Base-by-base conservation (phyloP, 2,113 vertebrate genomes). In the Pomatorhinus ruficollis region DNA sequence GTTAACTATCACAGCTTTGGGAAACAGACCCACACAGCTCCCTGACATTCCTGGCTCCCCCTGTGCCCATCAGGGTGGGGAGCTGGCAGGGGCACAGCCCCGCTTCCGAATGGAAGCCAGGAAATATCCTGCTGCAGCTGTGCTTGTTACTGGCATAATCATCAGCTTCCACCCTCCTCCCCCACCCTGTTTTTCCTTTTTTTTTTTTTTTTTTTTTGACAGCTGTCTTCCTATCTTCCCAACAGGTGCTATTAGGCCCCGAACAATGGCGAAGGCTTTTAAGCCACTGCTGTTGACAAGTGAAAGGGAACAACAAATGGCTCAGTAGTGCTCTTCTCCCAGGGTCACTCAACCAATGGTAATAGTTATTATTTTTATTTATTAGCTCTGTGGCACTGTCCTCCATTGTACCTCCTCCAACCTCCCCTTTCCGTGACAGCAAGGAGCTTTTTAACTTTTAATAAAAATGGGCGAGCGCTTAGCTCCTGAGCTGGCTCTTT, bases 321-420 rank as follows among this genome's bases (percentile, higher is more conserved):
- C 98, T 97, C 49, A 50, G 87, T 97, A 95, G 94, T 90, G 96
- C 97, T 97, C 94, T 97, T 97, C 97, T 98, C 97, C 94, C 97
- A 87, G 96, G 98, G 97, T 98, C 98, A 98, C 96, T 98, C 97
- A 97, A 94, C 96, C 97, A 98, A 96, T 82, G 89, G 97, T 98
- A 98, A 98, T 97, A 98, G 98, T 98, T 98, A 98, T 98, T 98
- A 98, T 98, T 98, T 98, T 98, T 99, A 99, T 99, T 99, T 98
- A 98, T 99, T 98, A 99, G 98, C 98, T 98, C 97, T 96, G 97
- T 97, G 79, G 97, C 98, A 97, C 98, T 98, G 98, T 98, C 98
- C 97, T 98, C 98, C 95, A 68, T 89, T 96, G 90, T 89, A 64
- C 68, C 91, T 90, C 92, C 95, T 74, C 93, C 84, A 90, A 18